Evolutionary conservation across 2,888 invertebrate genomes (phyloP).

Genomic region (Maniola hyperantus): DNA sequence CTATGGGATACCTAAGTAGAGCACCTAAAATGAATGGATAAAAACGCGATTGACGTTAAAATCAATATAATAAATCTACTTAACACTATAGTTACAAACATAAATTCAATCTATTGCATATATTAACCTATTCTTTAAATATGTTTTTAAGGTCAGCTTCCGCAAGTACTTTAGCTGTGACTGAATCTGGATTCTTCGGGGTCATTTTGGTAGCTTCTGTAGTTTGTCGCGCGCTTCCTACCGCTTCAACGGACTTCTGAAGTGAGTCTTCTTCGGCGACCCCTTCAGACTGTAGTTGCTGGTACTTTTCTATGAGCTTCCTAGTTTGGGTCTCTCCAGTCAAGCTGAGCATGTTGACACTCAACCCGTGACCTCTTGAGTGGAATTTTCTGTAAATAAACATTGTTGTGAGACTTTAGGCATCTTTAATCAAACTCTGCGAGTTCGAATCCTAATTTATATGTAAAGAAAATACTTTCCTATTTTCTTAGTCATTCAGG

Average conservation of each 20-base stretch:
- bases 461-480: no score
- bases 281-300: slow-evolving; percentile 80
- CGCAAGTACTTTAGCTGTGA: slow-evolving; percentile 58
- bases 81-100: no score
- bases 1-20: no score
- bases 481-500: no score
- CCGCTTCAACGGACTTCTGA: slow-evolving; percentile 58
- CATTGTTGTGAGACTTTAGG: background rate
- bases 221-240: slow-evolving; percentile 54
- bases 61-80: no score
- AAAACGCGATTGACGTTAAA: no score
- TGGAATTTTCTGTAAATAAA: slow-evolving; percentile 85
- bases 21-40: no score
- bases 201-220: slow-evolving; percentile 44
- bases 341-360: slow-evolving; percentile 80
- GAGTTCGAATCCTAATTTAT: no score
- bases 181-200: slow-evolving; percentile 55
- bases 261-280: slow-evolving; percentile 78
- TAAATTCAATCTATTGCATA: no score
- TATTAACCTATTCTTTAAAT: slow-evolving; percentile 42
- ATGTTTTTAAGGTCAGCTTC: slow-evolving; percentile 45
- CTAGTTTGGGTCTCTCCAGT: slow-evolving; percentile 81
- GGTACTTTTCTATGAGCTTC: slow-evolving; percentile 84
- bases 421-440: no score
- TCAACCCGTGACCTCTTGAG: slow-evolving; percentile 79